A percentile compares a stretch with the other conserved stretches of the same genome.
Evolutionary conservation across 1,140 invertebrate genomes (phyloP).

Genomic region (Spodoptera frugiperda): DNA sequence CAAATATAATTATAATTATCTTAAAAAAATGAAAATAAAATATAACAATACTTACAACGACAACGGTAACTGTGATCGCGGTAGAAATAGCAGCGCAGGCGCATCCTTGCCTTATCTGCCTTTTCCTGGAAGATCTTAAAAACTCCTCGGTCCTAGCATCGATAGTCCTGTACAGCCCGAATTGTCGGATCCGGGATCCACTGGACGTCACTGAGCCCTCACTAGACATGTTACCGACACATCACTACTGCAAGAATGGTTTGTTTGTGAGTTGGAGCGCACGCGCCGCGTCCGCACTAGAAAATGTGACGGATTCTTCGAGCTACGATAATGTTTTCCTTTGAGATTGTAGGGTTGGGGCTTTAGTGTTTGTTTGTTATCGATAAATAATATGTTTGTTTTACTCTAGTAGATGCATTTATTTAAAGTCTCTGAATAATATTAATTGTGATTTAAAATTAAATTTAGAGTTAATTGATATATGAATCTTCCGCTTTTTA

Average conservation of each 20-base stretch:
- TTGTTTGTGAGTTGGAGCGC: slow-evolving; percentile 45
- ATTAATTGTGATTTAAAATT: not conserved
- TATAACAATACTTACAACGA: slow-evolving; percentile 71
- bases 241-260: slow-evolving; percentile 67
- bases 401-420: not conserved
- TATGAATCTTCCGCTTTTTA: too few species aligned
- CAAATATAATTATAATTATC: not conserved
- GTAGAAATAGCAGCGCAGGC: slow-evolving; percentile 77
- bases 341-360: slow-evolving; percentile 68
- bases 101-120: slow-evolving; percentile 79
- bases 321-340: slow-evolving; percentile 69
- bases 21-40: not conserved
- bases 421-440: too few species aligned
- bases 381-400: not conserved
- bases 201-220: slow-evolving; percentile 64
- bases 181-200: slow-evolving; percentile 68
- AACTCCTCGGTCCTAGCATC: slow-evolving; percentile 81
- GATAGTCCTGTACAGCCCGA: slow-evolving; percentile 79
- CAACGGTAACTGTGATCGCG: slow-evolving; percentile 76
- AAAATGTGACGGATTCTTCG: slow-evolving; percentile 71
- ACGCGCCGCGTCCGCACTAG: slow-evolving; percentile 64
- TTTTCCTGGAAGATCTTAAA: slow-evolving; percentile 71
- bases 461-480: not conserved
- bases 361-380: not conserved
- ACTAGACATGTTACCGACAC: slow-evolving; percentile 75